Conservation (phyloP, 1,140 invertebrate species). For the Hylyphantes graminicola region DNA sequence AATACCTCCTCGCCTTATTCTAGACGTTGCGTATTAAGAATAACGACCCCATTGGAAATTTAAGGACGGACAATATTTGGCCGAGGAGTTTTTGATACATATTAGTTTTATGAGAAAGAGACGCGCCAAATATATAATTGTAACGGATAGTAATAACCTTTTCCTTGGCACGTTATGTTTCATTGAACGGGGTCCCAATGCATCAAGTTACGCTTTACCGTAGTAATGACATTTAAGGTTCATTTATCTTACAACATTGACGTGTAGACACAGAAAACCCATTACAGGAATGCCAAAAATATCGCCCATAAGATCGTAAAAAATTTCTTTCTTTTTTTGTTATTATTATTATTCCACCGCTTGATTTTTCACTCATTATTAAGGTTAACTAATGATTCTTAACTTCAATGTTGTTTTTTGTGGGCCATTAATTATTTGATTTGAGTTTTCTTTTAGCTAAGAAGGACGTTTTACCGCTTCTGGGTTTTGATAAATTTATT, state of each 20-base stretch:
- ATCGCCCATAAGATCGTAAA: slow-evolving; percentile 43
- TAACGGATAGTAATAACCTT: slow-evolving; percentile 57
- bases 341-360: background rate
- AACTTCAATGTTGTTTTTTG: slow-evolving; percentile 49
- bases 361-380: slow-evolving; percentile 54
- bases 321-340: slow-evolving; percentile 40
- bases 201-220: slow-evolving; percentile 42
- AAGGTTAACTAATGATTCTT: slow-evolving; percentile 59
- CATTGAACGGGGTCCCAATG: slow-evolving; percentile 34
- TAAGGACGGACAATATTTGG: background rate
- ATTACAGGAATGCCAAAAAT: slow-evolving; percentile 55
- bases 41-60: slow-evolving; percentile 40
- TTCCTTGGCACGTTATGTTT: slow-evolving; percentile 43
- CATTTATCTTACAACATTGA: slow-evolving; percentile 55
- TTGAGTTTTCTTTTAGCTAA: slow-evolving; percentile 1
- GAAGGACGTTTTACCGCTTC: slow-evolving; percentile 19
- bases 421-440: slow-evolving; percentile 51
- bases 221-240: slow-evolving; percentile 47
- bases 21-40: slow-evolving; percentile 32
- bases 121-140: slow-evolving; percentile 41
- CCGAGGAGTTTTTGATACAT: slow-evolving; percentile 25
- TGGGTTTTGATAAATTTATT: slow-evolving; percentile 55
- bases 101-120: slow-evolving; percentile 52
- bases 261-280: slow-evolving; percentile 57
- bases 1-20: slow-evolving; percentile 25